These are phyloP conservation scores for Emydocephalus ijimae DNA, from an alignment of 2,113 vertebrate genomes.

Conservation along the genomic window DNA sequence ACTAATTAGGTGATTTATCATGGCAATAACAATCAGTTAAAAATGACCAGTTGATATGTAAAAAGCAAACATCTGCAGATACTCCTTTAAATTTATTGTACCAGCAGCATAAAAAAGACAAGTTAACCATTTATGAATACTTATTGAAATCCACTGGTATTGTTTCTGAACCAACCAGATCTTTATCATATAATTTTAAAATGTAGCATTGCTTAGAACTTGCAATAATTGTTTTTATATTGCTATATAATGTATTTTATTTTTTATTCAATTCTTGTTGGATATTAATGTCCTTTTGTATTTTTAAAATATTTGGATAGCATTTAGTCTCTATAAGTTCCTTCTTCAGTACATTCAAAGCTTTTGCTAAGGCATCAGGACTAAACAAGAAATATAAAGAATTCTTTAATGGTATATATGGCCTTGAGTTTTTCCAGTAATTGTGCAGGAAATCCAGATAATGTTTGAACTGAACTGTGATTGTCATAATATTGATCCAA, in stretches of 20 bases:
- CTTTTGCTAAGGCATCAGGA: background rate
- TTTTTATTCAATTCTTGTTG: background rate
- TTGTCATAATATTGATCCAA: background rate
- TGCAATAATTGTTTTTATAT: background rate
- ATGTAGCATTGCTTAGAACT: background rate
- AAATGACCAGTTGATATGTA: background rate
- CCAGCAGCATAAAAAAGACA: background rate
- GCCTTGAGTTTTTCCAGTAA: background rate
- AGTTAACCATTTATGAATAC: background rate
- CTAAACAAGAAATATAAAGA: background rate
- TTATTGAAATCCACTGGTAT: background rate
- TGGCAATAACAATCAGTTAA: background rate
- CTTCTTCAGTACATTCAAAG: background rate
- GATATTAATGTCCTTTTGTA: background rate
- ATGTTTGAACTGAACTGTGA: background rate
- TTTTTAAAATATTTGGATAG: background rate
- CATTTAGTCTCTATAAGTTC: background rate
- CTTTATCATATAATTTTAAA: background rate
- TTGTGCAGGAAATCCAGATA: background rate
- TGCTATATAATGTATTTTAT: background rate
- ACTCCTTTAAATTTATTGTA: background rate
- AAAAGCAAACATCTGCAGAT: background rate
- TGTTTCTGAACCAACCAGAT: background rate
- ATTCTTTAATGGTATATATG: background rate
- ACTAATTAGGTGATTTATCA: background rate